Percentiles rank a stretch among this genome's conserved stretches.
Evolutionary conservation across 2,797 vertebrate species (phyloP).

Genomic region (Sphenopsis melanotis): DNA sequence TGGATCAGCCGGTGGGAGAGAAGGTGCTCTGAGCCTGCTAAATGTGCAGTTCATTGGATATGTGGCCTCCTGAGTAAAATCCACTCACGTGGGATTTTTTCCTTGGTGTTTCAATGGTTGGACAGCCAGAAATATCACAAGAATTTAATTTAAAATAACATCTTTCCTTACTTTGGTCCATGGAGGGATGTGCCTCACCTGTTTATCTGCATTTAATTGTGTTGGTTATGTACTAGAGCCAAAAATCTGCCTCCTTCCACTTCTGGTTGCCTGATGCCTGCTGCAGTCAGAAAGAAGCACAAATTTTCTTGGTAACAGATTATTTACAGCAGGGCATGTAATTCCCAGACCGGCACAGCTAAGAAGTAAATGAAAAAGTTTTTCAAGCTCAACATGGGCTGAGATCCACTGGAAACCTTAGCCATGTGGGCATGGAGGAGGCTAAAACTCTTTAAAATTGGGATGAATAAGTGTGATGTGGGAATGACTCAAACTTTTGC

Average conservation of each 20-base stretch:
- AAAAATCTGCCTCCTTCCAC: background rate
- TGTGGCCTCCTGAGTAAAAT: background rate
- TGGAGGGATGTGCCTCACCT: background rate
- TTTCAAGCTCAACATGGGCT: background rate
- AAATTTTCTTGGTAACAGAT: background rate
- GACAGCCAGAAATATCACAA: background rate
- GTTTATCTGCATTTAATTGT: background rate
- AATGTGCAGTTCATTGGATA: background rate
- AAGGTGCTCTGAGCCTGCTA: background rate
- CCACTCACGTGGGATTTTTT: background rate
- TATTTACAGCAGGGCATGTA: background rate
- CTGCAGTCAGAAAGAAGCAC: background rate
- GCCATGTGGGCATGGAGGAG: background rate
- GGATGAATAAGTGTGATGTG: background rate
- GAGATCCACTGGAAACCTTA: background rate
- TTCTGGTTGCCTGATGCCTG: background rate
- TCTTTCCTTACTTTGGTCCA: background rate
- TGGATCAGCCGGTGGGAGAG: background rate
- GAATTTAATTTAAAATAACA: background rate
- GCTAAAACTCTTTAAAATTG: background rate
- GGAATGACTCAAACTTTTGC: no score
- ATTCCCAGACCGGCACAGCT: background rate
- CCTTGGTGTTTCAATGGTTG: background rate
- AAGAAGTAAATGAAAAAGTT: background rate
- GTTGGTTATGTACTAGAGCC: background rate